Evolutionary conservation across 2,888 invertebrate species (phyloP), one percentile per base, ranked within the genome.

Genomic region (Zygothrica quintamaculata): DNA sequence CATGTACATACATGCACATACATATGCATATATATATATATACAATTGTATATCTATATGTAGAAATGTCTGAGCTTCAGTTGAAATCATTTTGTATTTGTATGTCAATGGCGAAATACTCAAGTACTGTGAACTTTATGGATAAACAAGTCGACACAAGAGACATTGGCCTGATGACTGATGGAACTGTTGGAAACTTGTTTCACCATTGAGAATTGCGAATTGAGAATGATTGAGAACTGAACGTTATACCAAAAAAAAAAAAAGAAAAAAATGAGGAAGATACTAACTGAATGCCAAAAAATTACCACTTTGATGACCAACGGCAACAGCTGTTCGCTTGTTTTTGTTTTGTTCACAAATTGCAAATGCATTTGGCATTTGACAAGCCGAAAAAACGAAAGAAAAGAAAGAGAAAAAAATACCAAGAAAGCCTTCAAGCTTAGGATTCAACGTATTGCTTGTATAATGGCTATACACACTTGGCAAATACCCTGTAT

Each of bases 71-170:
- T 25, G 13, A 36, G 18, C 18, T 46, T 33, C 47, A 33, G 31
- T 59, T 73, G 18, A 42, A 44, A 42, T 48, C 46, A 31, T 47
- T n/a, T n/a, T 50, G 46, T 22, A 3, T 50, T 65, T 62, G 52
- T 67, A 50, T 77, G 74, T 77, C 77, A 80, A 69, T 74, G 57
- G 46, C 51, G 42, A 47, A 26, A 16, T 18, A 26, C 39, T 42
- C 50, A 22, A 51, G 39, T 12, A 25, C 31, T 31, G 12, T 37
- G 26, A 36, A 47, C 48, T 61, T 46, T 33, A 18, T 42, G 34
- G 15, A 3, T 15, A 43, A 53, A 25, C 52, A 26, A 50, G 18
- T 48, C n/a, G 26, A n/a, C n/a, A n/a, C n/a, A n/a, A 39, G 58
- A 55, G 18, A 22, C 43, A 48, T 53, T 48, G 39, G 33, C 36